Conservation (phyloP, 1,140 invertebrate species). For the Penaeus indicus region DNA sequence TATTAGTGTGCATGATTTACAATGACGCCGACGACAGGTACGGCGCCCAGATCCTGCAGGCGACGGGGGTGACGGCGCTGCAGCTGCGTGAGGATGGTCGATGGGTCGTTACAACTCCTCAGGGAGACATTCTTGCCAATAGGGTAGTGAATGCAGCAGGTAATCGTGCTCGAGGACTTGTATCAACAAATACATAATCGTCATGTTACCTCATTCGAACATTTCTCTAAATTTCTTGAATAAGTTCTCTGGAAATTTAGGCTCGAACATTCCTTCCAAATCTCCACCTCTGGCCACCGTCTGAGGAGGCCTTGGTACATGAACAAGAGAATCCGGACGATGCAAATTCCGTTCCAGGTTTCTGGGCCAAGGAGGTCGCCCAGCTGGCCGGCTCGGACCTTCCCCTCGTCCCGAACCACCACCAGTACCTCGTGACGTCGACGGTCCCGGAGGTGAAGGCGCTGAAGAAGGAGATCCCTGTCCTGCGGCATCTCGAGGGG, state of each 20-base stretch:
- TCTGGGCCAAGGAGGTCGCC: conserved; percentile 71
- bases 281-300: neutral
- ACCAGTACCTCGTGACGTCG: conserved; percentile 71
- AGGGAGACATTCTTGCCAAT: conserved; percentile 68
- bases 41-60: conserved; percentile 68
- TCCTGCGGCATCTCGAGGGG: conserved; percentile 72
- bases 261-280: neutral
- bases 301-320: neutral
- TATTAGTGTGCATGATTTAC: neutral
- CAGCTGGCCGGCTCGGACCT: conserved; percentile 68
- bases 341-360: conserved; percentile 67
- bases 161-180: conserved; percentile 45
- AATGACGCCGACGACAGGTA: conserved; percentile 50
- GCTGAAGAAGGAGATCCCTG: conserved; percentile 70
- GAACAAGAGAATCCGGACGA: neutral
- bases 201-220: no score
- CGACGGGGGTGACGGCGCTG: conserved; percentile 67
- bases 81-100: conserved; percentile 66
- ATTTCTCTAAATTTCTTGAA: neutral
- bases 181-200: neutral
- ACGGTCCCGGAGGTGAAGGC: conserved; percentile 69
- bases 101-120: conserved; percentile 69
- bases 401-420: conserved; percentile 71
- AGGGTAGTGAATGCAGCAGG: conserved; percentile 71
- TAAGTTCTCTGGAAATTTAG: neutral